Evolutionary conservation across 2,113 vertebrate species (phyloP), one percentile per base, ranked within the genome.

Genomic region (Nothocercus julius): DNA sequence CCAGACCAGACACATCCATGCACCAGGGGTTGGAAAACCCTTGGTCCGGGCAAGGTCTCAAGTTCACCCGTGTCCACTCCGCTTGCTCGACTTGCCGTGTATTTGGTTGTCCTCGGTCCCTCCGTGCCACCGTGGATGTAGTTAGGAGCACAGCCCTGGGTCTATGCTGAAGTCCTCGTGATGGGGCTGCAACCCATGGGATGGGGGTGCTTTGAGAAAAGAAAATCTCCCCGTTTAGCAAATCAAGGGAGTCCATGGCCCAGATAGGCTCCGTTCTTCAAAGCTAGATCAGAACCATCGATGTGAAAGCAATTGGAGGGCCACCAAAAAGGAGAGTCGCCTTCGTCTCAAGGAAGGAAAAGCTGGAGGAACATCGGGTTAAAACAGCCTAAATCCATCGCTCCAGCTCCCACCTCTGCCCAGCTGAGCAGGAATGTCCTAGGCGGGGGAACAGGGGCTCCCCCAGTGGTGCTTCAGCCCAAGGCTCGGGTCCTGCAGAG

Each of bases 1-100:
- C 59, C 63, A 45, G 45, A 34, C 9, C 69, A 34, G 32, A 42
- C 7, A 70, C 51, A 17, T 25, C 68, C 21, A 1, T 13, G 49
- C 20, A 9, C 28, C 49, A n/a, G n/a, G 11, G 24, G 18, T 59
- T 66, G 69, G 92, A 92, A 27, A 20, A 21, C 42, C 34, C 42
- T 3, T 3, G 13, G 82, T 45, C 13, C 56, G 59, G 27, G 4
- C 1, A 2, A 5, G 27, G 4, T 3, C 4, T 12, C 45, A 68
- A 19, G 54, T 53, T 42, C 11, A 21, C 30, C 54, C 28, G 30
- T 58, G 16, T 30, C 54, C 30, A 18, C 54, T 18, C 30, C 32
- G 6, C 28, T 32, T 30, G 5, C 54, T 58, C 28, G 17, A 6
- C 9, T 58, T 21, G 9, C 30, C 54, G 10, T 18, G 54, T 58